phyloP scores from a whole-genome alignment of 2,888 invertebrate genomes.

The Toxonevra muliebris region DNA sequence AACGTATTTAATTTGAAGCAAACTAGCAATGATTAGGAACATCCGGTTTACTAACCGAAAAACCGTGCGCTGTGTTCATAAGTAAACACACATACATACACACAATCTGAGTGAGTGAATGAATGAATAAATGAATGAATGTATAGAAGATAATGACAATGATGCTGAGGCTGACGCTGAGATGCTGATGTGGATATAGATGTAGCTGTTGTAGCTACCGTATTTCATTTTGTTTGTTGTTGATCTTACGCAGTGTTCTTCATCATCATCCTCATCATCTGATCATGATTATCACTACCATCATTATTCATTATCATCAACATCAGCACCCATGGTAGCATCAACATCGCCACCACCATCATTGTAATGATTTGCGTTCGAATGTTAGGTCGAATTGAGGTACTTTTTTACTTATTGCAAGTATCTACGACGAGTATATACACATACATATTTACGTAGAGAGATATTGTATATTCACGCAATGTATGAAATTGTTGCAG shows the following conservation, averaged over 20 bases:
- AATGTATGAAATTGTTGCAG: background rate
- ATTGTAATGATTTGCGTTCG: constrained; percentile 3
- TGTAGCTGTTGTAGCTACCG: constrained; percentile 16
- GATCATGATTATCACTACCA: constrained; percentile 31
- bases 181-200: constrained; percentile 20
- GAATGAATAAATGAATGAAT: background rate
- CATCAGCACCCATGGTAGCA: too few relatives aligned
- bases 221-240: background rate
- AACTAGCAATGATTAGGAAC: constrained; percentile 65
- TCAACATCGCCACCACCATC: constrained; percentile 14
- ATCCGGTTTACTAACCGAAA: constrained; percentile 65
- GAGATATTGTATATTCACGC: constrained; percentile 7
- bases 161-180: constrained; percentile 35
- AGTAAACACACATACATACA: background rate
- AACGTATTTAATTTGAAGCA: constrained; percentile 64
- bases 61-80: constrained; percentile 39
- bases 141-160: constrained; percentile 41
- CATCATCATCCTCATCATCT: constrained; percentile 12
- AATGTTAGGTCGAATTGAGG: background rate
- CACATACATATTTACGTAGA: too few relatives aligned
- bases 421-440: too few relatives aligned
- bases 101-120: background rate
- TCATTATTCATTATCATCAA: too few relatives aligned
- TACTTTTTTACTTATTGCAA: background rate
- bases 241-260: constrained; percentile 34